These are phyloP conservation scores for Cheirogaleus medius DNA, from an alignment of 2,113 vertebrate genomes.

Conservation along the genomic window DNA sequence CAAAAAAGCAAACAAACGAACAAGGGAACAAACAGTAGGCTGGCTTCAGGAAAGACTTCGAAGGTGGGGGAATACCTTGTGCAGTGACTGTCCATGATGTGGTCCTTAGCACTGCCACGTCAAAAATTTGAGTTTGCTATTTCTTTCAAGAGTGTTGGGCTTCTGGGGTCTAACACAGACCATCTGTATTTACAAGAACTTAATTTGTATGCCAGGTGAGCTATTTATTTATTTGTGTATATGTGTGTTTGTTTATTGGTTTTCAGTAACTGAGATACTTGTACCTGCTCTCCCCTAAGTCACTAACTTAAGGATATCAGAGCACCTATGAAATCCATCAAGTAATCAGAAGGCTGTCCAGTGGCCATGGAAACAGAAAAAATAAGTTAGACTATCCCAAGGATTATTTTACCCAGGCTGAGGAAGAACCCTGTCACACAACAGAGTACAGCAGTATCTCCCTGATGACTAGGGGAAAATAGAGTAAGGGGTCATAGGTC, in stretches of 20 bases:
- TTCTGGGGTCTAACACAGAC: neutral
- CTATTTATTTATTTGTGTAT: neutral
- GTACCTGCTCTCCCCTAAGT: neutral
- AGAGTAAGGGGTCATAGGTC: neutral
- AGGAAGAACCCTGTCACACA: neutral
- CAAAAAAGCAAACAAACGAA: neutral
- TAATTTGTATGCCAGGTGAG: neutral
- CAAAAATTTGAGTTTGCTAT: conserved; percentile 9
- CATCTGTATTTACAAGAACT: neutral
- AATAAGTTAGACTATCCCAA: neutral
- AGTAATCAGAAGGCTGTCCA: neutral
- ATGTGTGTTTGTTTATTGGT: neutral
- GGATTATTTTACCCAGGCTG: neutral
- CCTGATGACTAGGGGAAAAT: neutral
- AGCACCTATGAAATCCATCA: neutral
- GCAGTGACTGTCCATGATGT: neutral
- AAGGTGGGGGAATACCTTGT: neutral
- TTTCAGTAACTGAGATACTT: conserved; percentile 32
- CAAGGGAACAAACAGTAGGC: neutral
- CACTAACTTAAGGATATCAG: neutral
- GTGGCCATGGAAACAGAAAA: neutral
- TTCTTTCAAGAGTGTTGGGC: neutral
- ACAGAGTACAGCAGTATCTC: neutral
- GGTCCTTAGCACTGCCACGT: neutral
- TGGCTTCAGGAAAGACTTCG: neutral